Conservation (phyloP, 2,113 vertebrate species). For the Calidris pugnax region DNA sequence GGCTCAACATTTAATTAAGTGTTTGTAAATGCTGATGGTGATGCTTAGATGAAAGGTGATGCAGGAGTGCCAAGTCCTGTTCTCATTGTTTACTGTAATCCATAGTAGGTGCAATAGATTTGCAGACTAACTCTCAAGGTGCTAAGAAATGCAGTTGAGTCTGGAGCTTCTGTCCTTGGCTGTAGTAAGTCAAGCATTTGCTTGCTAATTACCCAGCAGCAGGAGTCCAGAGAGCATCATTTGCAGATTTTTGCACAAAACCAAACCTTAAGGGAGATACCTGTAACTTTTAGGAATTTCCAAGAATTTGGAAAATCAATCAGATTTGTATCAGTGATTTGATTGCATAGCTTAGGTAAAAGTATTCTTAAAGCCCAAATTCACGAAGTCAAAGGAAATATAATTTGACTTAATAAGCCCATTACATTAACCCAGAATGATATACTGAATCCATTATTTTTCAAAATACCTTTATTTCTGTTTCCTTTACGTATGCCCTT, state of each 20-base stretch:
- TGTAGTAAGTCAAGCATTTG: neutral
- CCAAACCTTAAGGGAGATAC: neutral
- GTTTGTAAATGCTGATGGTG: neutral
- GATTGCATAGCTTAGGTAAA: neutral
- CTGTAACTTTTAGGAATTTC: neutral
- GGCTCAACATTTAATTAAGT: neutral
- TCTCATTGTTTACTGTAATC: neutral
- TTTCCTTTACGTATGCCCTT: neutral
- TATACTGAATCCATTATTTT: neutral
- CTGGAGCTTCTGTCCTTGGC: neutral
- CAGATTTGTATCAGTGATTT: neutral
- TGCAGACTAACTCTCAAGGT: neutral
- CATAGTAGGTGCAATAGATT: neutral
- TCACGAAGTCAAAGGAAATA: neutral
- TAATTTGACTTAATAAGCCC: neutral
- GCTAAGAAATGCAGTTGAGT: neutral
- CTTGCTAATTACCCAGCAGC: neutral
- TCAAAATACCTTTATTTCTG: neutral
- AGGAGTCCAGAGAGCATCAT: neutral
- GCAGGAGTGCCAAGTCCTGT: neutral
- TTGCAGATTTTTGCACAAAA: neutral
- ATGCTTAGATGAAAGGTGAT: neutral
- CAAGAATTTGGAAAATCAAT: neutral
- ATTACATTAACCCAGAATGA: neutral
- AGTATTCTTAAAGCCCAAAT: neutral